These are phyloP conservation scores for Tortricodes alternella DNA, from an alignment of 2,888 invertebrate species.

Conservation along the genomic window DNA sequence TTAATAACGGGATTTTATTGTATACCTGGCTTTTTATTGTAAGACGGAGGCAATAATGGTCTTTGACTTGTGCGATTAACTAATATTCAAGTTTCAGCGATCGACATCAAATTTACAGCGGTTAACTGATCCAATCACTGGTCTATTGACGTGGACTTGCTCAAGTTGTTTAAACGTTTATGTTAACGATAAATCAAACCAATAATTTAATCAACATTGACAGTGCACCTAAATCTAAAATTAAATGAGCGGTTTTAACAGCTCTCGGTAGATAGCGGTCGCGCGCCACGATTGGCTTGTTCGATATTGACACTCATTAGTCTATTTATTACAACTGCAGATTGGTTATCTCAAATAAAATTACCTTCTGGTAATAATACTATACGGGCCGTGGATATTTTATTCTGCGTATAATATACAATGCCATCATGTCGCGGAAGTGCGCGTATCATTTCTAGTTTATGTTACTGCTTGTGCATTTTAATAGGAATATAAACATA, in stretches of 20 bases:
- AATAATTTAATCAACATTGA: too few species aligned
- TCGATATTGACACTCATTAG: slow-evolving; percentile 78
- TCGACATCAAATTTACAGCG: too few species aligned
- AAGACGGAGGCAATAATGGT: too few species aligned
- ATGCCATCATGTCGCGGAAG: slow-evolving; percentile 49
- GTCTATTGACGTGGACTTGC: too few species aligned
- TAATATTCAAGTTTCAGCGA: too few species aligned
- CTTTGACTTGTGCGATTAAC: too few species aligned
- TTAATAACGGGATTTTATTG: too few species aligned
- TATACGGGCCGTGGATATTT: slow-evolving; percentile 44
- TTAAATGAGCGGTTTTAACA: slow-evolving; percentile 41
- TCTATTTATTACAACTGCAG: slow-evolving; percentile 72
- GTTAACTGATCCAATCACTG: too few species aligned
- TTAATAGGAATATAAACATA: slow-evolving; percentile 44
- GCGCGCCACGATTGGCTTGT: slow-evolving; percentile 54
- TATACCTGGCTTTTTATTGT: too few species aligned
- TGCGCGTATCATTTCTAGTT: slow-evolving; percentile 34
- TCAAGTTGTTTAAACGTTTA: too few species aligned
- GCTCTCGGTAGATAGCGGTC: slow-evolving; percentile 47
- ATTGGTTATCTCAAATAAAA: slow-evolving; percentile 72
- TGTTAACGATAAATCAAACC: too few species aligned
- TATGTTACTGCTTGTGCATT: slow-evolving; percentile 32
- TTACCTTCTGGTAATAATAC: slow-evolving; percentile 63
- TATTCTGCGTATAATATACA: slow-evolving; percentile 41
- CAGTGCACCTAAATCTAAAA: neutral